Evolutionary conservation across 2,113 vertebrate species (phyloP).

Genomic region (Baryphthengus martii): DNA sequence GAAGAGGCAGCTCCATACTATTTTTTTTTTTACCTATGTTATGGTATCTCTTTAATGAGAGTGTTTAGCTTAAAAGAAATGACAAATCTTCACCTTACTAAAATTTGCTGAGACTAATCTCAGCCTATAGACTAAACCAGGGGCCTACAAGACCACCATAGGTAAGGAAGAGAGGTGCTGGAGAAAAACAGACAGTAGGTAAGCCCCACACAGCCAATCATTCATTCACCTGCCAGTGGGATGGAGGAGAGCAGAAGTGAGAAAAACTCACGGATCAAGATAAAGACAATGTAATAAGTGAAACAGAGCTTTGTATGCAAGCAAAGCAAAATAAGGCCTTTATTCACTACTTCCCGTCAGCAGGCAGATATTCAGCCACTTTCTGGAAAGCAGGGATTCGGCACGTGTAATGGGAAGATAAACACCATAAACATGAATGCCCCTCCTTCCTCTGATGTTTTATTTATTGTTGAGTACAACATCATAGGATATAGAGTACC

Average conservation of each 20-base stretch:
- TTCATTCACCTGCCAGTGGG: accelerated
- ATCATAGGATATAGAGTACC: no score
- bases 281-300: neutral
- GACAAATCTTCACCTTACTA: neutral
- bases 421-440: neutral
- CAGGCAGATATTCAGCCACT: neutral
- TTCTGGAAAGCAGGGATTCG: neutral
- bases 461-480: neutral
- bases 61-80: neutral
- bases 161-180: neutral
- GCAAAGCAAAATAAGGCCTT: neutral
- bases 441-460: neutral
- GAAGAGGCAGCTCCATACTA: neutral
- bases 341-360: neutral
- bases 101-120: neutral
- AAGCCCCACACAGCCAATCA: neutral
- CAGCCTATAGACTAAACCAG: neutral
- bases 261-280: neutral
- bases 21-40: neutral
- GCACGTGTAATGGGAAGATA: neutral
- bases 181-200: neutral
- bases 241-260: neutral
- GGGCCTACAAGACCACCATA: neutral
- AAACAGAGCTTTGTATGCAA: neutral
- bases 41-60: neutral